Evolutionary conservation across 2,888 invertebrate genomes (phyloP), one percentile per base, ranked within the genome.

Genomic region (Rhamnusium bicolor): DNA sequence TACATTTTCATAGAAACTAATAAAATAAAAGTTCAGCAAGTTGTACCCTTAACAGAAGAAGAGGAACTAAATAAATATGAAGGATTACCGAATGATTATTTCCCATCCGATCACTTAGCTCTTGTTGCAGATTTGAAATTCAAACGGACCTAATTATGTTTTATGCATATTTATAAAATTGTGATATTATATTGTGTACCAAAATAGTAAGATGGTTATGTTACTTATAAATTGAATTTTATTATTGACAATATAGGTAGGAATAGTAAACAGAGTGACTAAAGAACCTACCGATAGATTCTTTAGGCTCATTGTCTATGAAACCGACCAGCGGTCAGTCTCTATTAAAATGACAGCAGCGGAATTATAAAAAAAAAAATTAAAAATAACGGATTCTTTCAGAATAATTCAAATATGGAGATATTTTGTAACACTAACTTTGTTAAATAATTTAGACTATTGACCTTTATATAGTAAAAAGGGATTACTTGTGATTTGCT

Each of bases 51-150:
- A 81, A 96, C 97, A 0, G 91, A 91, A 24, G 90, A 92, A 54
- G 94, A 95, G 80, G 95, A 96, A 85, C 89, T 98, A n/a, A 91
- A 88, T 67, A 87, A 91, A 61, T 90, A 95, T 82, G 90, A 89
- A 27, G 98, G 96, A 0, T 90, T 98, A 77, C 98, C 98, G 0
- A 98, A 96, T 80, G 90, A 94, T 51, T 93, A 94, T 3, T 95
- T 95, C 87, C 98, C 98, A 0, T 98, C 98, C 1, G 98, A 98
- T 89, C 98, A 98, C 87, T 89, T 98, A 78, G 93, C 98, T 8
- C 89, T 98, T 47, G 91, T 97, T 70, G 93, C 93, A 12, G 96
- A 96, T 90, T 89, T 96, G 73, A 88, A 89, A 81, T 93, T 74
- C 58, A 63, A 69, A 16, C 12, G 18, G 24, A 16, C 7, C 0